phyloP scores from a whole-genome alignment of 2,113 vertebrate species.

The Actenoides lindsayi region DNA sequence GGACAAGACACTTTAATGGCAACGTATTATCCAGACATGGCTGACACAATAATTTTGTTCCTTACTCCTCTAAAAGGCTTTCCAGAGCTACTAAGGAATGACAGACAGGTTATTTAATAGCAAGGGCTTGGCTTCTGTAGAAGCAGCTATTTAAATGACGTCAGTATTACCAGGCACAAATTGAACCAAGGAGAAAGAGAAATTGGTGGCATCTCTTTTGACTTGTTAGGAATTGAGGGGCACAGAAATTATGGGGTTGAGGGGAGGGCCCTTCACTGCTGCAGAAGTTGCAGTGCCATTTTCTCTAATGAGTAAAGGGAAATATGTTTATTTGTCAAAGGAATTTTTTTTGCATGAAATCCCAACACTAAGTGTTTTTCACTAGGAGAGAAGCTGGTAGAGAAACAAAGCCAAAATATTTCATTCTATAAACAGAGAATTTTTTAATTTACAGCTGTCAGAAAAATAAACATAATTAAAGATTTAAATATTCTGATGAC shows the following conservation, averaged over 20 bases:
- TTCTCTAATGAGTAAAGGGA: not conserved
- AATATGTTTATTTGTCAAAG: not conserved
- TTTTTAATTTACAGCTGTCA: not conserved
- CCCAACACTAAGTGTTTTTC: not conserved
- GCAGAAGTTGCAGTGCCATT: not conserved
- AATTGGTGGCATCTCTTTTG: not conserved
- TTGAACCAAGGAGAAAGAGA: not conserved
- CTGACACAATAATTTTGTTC: not conserved
- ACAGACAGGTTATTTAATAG: not conserved
- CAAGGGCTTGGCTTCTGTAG: not conserved
- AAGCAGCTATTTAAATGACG: not conserved
- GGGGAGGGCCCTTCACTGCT: not conserved
- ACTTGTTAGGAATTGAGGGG: not conserved
- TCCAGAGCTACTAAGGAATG: not conserved
- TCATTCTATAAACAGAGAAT: not conserved
- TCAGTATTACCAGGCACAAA: not conserved
- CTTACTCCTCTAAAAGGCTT: not conserved
- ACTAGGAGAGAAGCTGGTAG: not conserved
- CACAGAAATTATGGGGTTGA: not conserved
- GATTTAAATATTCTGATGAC: not conserved
- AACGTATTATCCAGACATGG: not conserved
- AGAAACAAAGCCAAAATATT: not conserved
- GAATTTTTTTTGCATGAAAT: not conserved
- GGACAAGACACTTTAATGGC: not conserved
- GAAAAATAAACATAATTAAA: not conserved